A percentile compares a stretch with the other conserved stretches of the same genome.
Conservation (phyloP, 2,888 invertebrate genomes). For the Lepidocyrtinus sp. region DNA sequence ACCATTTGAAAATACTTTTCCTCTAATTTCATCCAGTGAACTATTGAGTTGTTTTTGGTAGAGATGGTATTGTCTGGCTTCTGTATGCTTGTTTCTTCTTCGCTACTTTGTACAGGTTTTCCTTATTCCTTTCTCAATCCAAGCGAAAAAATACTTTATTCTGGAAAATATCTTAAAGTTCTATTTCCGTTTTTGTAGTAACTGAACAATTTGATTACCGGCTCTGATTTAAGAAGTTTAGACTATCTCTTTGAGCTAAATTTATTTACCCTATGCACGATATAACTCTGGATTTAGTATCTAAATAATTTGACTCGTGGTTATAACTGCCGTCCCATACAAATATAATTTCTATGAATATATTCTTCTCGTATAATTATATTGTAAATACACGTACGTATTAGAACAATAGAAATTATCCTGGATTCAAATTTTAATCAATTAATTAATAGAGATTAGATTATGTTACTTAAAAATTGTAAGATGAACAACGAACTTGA, state of each 20-base stretch:
- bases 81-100: conserved; percentile 45
- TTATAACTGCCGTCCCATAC: not conserved
- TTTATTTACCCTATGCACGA: not conserved
- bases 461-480: conserved; percentile 34
- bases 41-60: conserved; percentile 31
- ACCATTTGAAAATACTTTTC: conserved; percentile 54
- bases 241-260: not conserved
- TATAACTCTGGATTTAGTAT: not conserved
- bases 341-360: not conserved
- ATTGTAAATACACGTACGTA: not conserved
- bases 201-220: not conserved
- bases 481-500: conserved; percentile 41
- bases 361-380: not conserved
- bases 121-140: not conserved
- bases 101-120: conserved; percentile 56
- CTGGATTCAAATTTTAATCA: not conserved
- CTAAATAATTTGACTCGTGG: not conserved
- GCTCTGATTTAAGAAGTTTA: not conserved
- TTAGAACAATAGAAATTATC: not conserved
- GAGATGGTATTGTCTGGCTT: conserved; percentile 48
- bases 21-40: conserved; percentile 37
- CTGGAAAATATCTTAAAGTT: not conserved
- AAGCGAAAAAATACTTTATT: not conserved
- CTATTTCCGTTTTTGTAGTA: not conserved
- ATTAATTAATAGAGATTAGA: not conserved